Evolutionary conservation across 53 echinoderm and acorn worm species (phyloP), one percentile per base, ranked within the genome.

Genomic region (Pentamera pediparva): DNA sequence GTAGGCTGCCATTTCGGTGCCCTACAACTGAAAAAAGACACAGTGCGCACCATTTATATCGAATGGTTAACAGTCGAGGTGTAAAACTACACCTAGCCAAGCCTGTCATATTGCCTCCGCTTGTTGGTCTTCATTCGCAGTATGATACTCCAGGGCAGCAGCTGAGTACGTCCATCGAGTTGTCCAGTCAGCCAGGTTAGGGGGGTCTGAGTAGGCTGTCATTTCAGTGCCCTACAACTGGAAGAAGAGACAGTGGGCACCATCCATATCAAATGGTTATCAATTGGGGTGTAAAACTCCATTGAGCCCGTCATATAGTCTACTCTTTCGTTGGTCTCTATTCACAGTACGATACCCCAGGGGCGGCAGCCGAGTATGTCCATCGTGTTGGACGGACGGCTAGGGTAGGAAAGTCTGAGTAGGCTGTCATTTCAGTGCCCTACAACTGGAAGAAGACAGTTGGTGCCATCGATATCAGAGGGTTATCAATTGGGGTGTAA

Each of bases 71-170:
- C n/a, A n/a, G n/a, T n/a, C n/a, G n/a, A n/a, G n/a, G n/a, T n/a
- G n/a, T n/a, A n/a, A n/a, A n/a, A n/a, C n/a, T n/a, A n/a, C n/a
- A n/a, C n/a, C n/a, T n/a, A n/a, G n/a, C n/a, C n/a, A n/a, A n/a
- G n/a, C n/a, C n/a, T n/a, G n/a, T 19, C 21, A 18, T 57, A 25
- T 21, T 17, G n/a, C n/a, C n/a, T 21, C 9, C 13, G 12, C n/a
- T n/a, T n/a, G 30, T 40, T 32, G 15, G 4, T n/a, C 74, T 81
- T 0, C 43, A 19, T 35, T 57, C 41, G 35, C 25, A 91, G 86
- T 92, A 89, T 75, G 89, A 92, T 75, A 92, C 86, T 4, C 92
- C 92, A 8, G 92, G 2, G 70, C 83, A 3, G 80, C 92, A 22
- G 81, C 86, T 49, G 92, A 89, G 32, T 93, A 89, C 59, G 75